These are phyloP conservation scores for Drosophila incognita DNA, from an alignment of 2,888 invertebrate genomes.

Conservation along the genomic window DNA sequence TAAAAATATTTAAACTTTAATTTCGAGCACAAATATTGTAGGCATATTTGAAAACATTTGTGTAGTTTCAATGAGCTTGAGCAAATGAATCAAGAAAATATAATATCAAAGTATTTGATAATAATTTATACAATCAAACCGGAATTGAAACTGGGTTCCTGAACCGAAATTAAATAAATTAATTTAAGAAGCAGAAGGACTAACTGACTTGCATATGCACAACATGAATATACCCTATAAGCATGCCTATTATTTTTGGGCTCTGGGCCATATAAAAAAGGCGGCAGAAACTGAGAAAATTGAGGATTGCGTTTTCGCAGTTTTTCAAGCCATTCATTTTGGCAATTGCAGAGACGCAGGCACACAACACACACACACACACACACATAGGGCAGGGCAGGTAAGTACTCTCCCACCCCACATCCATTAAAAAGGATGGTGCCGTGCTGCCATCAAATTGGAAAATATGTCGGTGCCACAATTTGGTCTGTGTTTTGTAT, in stretches of 20 bases:
- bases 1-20: neutral
- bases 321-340: conserved; percentile 25
- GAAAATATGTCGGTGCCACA: conserved; percentile 76
- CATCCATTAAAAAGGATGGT: conserved; percentile 2
- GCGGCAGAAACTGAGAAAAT: conserved; percentile 38
- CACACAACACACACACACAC: conserved; percentile 25
- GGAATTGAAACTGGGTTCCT: neutral
- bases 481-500: conserved; percentile 56
- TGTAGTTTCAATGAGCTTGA: neutral
- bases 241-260: neutral
- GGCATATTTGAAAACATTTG: neutral
- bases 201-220: neutral
- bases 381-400: conserved; percentile 10
- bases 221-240: neutral
- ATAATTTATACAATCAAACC: neutral
- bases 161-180: neutral
- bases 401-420: conserved; percentile 4
- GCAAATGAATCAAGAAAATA: neutral
- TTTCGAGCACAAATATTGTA: neutral
- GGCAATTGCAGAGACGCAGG: conserved; percentile 43
- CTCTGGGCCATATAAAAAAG: neutral
- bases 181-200: neutral
- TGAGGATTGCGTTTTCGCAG: conserved; percentile 25
- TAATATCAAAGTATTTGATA: neutral
- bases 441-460: conserved; percentile 62